These are phyloP conservation scores for Mellivora capensis DNA, from an alignment of 2,113 vertebrate genomes.

Conservation along the genomic window DNA sequence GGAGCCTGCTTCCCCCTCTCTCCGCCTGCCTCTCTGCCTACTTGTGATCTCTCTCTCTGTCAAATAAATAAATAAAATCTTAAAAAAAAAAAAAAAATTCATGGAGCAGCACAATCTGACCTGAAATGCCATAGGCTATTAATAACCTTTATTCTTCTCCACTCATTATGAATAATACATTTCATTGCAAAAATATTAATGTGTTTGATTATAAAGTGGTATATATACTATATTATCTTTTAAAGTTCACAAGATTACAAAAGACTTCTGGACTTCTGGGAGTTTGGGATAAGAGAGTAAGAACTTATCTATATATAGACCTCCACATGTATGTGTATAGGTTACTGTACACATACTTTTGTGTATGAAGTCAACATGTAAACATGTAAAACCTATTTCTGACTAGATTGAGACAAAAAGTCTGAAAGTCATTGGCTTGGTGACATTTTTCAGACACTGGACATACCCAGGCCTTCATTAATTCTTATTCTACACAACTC, in stretches of 20 bases:
- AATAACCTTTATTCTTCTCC: background rate
- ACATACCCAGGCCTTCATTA: background rate
- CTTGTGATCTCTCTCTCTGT: too few relatives aligned
- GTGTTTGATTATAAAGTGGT: background rate
- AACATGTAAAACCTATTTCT: constrained; percentile 14
- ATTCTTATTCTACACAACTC: constrained; percentile 11
- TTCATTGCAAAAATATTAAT: background rate
- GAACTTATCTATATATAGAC: background rate
- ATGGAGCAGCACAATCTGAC: background rate
- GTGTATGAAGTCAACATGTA: background rate
- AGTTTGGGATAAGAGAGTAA: too few relatives aligned
- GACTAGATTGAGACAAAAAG: background rate
- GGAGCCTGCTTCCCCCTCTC: too few relatives aligned
- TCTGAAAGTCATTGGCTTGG: background rate
- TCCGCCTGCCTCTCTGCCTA: too few relatives aligned
- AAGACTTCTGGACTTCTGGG: background rate
- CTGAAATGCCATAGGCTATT: background rate
- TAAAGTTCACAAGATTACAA: background rate
- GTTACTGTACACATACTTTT: background rate
- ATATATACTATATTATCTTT: background rate
- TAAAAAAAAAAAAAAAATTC: background rate
- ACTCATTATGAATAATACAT: constrained; percentile 13
- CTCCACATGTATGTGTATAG: background rate
- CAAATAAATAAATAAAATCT: too few relatives aligned
- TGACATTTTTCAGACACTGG: background rate